Percentiles rank a stretch among this genome's conserved stretches.
Conservation (phyloP, 2,797 vertebrate genomes). For the Girardinus metallicus region DNA sequence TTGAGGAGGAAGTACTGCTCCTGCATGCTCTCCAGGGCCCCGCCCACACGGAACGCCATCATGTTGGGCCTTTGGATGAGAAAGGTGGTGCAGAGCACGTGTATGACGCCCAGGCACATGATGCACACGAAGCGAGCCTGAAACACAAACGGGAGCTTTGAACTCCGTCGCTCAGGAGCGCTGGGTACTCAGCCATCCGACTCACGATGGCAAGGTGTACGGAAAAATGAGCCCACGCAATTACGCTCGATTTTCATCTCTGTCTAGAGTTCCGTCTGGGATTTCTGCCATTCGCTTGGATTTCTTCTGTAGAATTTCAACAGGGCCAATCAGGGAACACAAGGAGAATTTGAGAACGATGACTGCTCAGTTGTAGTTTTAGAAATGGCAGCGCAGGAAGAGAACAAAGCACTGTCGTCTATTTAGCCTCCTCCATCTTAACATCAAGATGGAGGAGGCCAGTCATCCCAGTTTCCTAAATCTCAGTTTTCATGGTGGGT, state of each 20-base stretch:
- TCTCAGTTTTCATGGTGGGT: not conserved
- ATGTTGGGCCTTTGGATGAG: conserved; percentile 82
- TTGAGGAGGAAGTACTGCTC: conserved; percentile 86
- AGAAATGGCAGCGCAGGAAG: no score
- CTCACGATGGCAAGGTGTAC: no score
- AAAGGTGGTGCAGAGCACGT: conserved; percentile 76
- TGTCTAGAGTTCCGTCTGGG: no score
- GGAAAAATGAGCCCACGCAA: no score
- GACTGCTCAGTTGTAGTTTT: no score
- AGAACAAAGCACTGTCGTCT: not conserved
- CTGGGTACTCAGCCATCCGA: no score
- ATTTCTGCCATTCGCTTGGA: no score
- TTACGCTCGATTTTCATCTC: no score
- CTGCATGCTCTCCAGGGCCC: conserved; percentile 85
- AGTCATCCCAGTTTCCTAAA: not conserved
- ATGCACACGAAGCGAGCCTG: conserved; percentile 85
- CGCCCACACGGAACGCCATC: conserved; percentile 89
- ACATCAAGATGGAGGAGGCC: no score
- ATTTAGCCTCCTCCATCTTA: not conserved
- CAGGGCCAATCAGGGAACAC: no score
- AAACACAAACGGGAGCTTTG: conserved; percentile 6
- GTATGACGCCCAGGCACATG: conserved; percentile 78
- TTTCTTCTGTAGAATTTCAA: no score
- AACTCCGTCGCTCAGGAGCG: not conserved
- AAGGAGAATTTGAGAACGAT: no score